Evolutionary conservation across 2,113 vertebrate genomes (phyloP), one percentile per base, ranked within the genome.

Genomic region (Odontophorus gujanensis): DNA sequence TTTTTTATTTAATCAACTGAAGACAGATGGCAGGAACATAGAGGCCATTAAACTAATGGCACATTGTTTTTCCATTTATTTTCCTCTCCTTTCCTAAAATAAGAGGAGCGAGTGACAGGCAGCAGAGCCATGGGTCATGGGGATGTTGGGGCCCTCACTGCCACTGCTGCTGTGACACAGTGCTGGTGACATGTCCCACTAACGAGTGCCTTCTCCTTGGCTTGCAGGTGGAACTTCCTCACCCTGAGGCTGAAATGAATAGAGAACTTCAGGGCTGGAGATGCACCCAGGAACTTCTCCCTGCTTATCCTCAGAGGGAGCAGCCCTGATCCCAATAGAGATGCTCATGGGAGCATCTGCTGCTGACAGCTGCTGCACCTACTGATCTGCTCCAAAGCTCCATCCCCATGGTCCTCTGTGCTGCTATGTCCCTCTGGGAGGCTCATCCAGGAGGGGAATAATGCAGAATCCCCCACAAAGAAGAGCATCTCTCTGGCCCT

Each of bases 381-480:
- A 63, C 97, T 47, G 97, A 98, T 98, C 97, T 32, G 96, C 97
- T 98, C 98, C 95, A 92, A 93, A 67, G n/a, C 96, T 96, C 87
- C 66, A 72, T 95, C 98, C 96, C 96, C 84, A 96, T 93, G 96
- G 96, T 89, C 86, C 76, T 75, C 81, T 81, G 9, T 30, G 51
- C 91, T 25, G 16, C 25, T 19, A 24, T 26, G 36, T 18, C 61
- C 16, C 25, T 26, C 61, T 3, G 16, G 25, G 38, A 25, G 25
- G 25, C 61, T 63, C 11, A 2, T 38, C 65, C 13, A 6, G 30
- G 42, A n/a, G 65, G 30, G 20, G 42, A 32, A n/a, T 67, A 45
- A 67, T 16, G 20, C 24, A 6, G 62, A 65, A 42, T 40, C 61
- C 16, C 7, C 38, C 14, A 19, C 25, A 40, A 20, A 42, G 62